phyloP scores from a whole-genome alignment of 2,113 vertebrate genomes.

The Trogon surrucura region DNA sequence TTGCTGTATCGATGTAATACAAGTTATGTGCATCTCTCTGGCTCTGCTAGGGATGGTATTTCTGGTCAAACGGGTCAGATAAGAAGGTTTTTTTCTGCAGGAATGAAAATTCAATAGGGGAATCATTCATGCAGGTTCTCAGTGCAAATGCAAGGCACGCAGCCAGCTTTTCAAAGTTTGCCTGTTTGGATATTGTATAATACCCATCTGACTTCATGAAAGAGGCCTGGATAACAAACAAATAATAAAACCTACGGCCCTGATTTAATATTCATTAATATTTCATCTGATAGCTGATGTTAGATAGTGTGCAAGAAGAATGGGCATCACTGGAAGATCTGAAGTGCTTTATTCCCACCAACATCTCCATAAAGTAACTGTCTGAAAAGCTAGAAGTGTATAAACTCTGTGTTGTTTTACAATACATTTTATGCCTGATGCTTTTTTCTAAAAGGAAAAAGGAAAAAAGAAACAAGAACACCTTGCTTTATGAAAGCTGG shows the following conservation, averaged over 20 bases:
- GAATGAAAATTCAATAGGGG: slow-evolving; percentile 6
- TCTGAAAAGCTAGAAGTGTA: neutral
- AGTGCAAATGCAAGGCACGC: neutral
- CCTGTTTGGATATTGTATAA: neutral
- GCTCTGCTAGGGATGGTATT: neutral
- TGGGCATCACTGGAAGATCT: neutral
- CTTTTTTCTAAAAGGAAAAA: neutral
- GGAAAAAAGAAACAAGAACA: neutral
- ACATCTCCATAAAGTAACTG: neutral
- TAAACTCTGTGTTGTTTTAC: neutral
- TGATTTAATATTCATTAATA: slow-evolving; percentile 42
- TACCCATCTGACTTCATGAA: neutral
- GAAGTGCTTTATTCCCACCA: slow-evolving; percentile 5
- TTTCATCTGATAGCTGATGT: neutral
- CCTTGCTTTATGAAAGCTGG: neutral
- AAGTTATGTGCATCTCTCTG: neutral
- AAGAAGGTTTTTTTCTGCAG: neutral
- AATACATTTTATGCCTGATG: neutral
- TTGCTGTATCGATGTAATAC: neutral
- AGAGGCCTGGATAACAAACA: slow-evolving; percentile 19
- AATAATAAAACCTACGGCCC: neutral
- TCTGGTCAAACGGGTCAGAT: neutral
- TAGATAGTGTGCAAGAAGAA: slow-evolving; percentile 6
- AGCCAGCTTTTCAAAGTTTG: slow-evolving; percentile 4
- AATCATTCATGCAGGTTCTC: neutral